These are phyloP conservation scores for Forbesichthys agassizii DNA, from an alignment of 2,113 vertebrate genomes.

Conservation along the genomic window DNA sequence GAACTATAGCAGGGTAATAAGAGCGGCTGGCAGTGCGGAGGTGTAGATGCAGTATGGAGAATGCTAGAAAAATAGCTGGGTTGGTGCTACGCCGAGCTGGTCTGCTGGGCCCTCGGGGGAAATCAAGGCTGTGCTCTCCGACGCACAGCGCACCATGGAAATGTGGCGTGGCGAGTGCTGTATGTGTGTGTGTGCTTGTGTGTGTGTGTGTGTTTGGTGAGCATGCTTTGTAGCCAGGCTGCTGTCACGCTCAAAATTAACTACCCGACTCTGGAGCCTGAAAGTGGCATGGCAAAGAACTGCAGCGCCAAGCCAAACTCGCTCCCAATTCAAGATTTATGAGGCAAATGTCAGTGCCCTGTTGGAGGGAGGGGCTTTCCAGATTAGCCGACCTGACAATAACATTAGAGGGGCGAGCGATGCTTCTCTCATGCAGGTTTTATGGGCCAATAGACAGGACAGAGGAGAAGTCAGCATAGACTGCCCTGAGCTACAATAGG, in stretches of 20 bases:
- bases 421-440: constrained; percentile 33
- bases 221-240: constrained; percentile 21
- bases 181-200: background rate
- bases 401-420: constrained; percentile 37
- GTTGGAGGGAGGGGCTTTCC: constrained; percentile 8
- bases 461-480: constrained; percentile 34
- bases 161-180: background rate
- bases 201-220: background rate
- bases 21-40: constrained; percentile 43
- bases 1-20: constrained; percentile 63
- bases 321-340: constrained; percentile 33
- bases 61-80: constrained; percentile 6
- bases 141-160: constrained; percentile 35
- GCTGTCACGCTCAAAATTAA: constrained; percentile 51
- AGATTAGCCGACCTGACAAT: constrained; percentile 50
- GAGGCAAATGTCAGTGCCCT: constrained; percentile 13
- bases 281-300: constrained; percentile 13
- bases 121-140: constrained; percentile 65
- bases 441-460: constrained; percentile 47
- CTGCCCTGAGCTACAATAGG: background rate
- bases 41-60: constrained; percentile 25
- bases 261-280: constrained; percentile 17
- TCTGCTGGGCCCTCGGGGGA: constrained; percentile 58
- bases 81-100: constrained; percentile 42
- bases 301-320: constrained; percentile 22